phyloP scores from a whole-genome alignment of 2,888 invertebrate species.

The Acanthopleura granulata region DNA sequence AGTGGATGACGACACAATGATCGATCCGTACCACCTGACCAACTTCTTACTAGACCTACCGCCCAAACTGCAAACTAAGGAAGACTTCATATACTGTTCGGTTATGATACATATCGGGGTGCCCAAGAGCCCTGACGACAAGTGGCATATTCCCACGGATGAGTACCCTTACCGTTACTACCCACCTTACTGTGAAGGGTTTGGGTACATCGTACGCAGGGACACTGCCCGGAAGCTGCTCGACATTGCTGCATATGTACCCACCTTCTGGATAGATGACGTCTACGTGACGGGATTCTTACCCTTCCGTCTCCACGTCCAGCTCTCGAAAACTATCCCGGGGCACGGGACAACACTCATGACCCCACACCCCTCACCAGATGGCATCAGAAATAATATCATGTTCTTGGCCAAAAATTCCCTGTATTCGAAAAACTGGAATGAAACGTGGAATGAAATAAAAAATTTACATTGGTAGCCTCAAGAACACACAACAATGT shows the following conservation, averaged over 20 bases:
- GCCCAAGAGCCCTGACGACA: slow-evolving; percentile 34
- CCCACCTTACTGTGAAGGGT: slow-evolving; percentile 54
- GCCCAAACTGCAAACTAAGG: slow-evolving; percentile 22
- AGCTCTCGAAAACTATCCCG: background rate
- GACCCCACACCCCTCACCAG: background rate
- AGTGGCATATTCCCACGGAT: slow-evolving; percentile 44
- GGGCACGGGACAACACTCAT: background rate
- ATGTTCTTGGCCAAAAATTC: slow-evolving; percentile 39
- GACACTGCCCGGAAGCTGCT: slow-evolving; percentile 37
- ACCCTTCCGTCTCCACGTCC: slow-evolving; percentile 20
- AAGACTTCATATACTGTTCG: slow-evolving; percentile 44
- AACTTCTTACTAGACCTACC: slow-evolving; percentile 36
- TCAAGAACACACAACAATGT: too few species aligned
- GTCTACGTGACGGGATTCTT: slow-evolving; percentile 55
- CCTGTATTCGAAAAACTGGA: slow-evolving; percentile 28
- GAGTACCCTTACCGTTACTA: slow-evolving; percentile 47
- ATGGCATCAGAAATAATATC: slow-evolving; percentile 31
- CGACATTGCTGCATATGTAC: slow-evolving; percentile 32
- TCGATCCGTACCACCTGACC: slow-evolving; percentile 74
- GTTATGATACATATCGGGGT: slow-evolving; percentile 36
- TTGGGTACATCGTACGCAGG: slow-evolving; percentile 42
- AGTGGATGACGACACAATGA: slow-evolving; percentile 65
- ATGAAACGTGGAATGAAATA: slow-evolving; percentile 28
- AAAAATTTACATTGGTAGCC: too few species aligned
- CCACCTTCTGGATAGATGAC: slow-evolving; percentile 56